phyloP scores from a whole-genome alignment of 2,888 invertebrate genomes.

The Aphodius granarius region DNA sequence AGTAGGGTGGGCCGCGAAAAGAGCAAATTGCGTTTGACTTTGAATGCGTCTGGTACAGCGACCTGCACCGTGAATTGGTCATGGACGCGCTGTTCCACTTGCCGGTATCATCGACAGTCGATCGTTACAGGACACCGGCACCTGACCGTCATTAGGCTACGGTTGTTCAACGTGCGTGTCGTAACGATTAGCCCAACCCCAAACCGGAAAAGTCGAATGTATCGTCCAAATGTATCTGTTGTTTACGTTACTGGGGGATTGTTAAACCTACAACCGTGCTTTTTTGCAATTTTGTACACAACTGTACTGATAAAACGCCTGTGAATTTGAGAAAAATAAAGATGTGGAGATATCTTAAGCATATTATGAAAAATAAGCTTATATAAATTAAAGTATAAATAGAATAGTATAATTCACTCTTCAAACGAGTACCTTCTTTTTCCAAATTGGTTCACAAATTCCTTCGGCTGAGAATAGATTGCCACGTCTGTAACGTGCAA shows the following conservation, averaged over 20 bases:
- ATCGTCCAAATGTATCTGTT: background rate
- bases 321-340: too few species aligned
- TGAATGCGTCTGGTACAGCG: slow-evolving; percentile 39
- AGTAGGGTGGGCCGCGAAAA: slow-evolving; percentile 32
- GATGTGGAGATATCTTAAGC: too few species aligned
- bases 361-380: too few species aligned
- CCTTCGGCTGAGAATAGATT: background rate
- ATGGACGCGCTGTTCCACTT: slow-evolving; percentile 39
- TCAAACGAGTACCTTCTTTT: background rate
- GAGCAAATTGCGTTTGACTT: slow-evolving; percentile 41
- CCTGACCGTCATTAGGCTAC: background rate
- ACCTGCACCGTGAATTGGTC: slow-evolving; percentile 38
- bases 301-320: too few species aligned
- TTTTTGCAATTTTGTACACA: too few species aligned
- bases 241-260: too few species aligned
- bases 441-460: background rate
- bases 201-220: background rate
- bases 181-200: background rate
- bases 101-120: slow-evolving; percentile 36
- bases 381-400: too few species aligned
- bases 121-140: slow-evolving; percentile 27
- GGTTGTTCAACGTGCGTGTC: background rate
- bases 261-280: too few species aligned
- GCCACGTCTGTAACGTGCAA: background rate
- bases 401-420: too few species aligned